Evolutionary conservation across 2,113 vertebrate species (phyloP).

Genomic region (Oostethus manadensis): DNA sequence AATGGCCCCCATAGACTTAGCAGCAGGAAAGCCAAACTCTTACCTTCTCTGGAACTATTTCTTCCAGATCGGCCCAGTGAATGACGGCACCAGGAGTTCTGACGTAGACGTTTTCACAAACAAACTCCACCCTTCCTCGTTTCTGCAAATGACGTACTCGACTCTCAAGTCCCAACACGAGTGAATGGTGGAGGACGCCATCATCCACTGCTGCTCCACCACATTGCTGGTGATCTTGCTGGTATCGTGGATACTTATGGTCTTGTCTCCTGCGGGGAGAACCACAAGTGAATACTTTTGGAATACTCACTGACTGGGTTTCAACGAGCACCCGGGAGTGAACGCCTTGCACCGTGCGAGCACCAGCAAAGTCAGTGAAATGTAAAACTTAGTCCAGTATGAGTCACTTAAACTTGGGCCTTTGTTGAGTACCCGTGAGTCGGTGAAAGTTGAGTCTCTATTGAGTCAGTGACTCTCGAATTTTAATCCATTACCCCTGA

Average conservation of each 20-base stretch:
- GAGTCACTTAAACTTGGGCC: too few relatives aligned
- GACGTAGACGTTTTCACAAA: slow-evolving; percentile 17
- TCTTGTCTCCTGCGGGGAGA: slow-evolving; percentile 65
- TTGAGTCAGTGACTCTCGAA: too few relatives aligned
- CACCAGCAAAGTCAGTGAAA: too few relatives aligned
- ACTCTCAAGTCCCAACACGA: neutral
- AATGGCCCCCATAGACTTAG: neutral
- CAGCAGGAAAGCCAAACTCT: neutral
- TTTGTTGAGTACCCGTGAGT: too few relatives aligned
- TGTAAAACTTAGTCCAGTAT: too few relatives aligned
- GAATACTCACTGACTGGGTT: too few relatives aligned
- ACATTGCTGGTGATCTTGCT: slow-evolving; percentile 15
- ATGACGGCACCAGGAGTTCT: slow-evolving; percentile 79
- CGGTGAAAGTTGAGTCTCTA: too few relatives aligned
- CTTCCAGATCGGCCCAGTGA: slow-evolving; percentile 79
- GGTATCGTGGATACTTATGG: neutral
- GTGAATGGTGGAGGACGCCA: neutral
- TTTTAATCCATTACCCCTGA: too few relatives aligned
- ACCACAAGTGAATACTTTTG: slow-evolving; percentile 10
- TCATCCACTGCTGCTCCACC: neutral
- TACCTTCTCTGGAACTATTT: slow-evolving; percentile 11
- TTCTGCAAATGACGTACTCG: neutral
- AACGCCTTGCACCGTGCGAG: too few relatives aligned
- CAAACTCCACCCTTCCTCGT: slow-evolving; percentile 1
- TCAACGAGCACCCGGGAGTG: too few relatives aligned